Evolutionary conservation across 2,797 vertebrate species (phyloP).

Genomic region (Syngnathus rostellatus): DNA sequence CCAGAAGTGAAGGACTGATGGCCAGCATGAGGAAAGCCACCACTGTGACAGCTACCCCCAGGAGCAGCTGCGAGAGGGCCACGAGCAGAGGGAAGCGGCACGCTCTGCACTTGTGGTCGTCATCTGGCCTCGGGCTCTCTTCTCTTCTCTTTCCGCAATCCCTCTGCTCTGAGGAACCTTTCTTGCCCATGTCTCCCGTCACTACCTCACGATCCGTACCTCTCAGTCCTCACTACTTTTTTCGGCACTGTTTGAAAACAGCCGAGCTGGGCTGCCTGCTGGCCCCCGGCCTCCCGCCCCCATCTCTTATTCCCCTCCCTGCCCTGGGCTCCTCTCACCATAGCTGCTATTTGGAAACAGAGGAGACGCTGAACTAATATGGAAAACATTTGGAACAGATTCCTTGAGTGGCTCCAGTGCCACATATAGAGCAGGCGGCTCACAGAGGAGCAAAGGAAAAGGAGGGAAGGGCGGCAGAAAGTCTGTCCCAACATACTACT

Average conservation of each 20-base stretch:
- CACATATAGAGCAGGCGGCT: constrained; percentile 77
- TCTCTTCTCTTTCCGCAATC: constrained; percentile 44
- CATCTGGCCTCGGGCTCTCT: constrained; percentile 61
- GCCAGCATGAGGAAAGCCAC: constrained; percentile 89
- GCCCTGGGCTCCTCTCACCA: constrained; percentile 57
- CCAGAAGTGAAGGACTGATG: constrained; percentile 82
- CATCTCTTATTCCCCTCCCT: constrained; percentile 49
- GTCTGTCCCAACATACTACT: constrained; percentile 69
- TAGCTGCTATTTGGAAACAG: constrained; percentile 74
- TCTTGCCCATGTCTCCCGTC: constrained; percentile 51
- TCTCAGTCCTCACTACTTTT: constrained; percentile 28
- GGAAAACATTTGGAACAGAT: constrained; percentile 90
- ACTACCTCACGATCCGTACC: constrained; percentile 28
- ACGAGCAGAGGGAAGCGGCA: constrained; percentile 90
- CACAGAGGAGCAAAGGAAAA: constrained; percentile 43
- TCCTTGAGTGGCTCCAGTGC: constrained; percentile 70
- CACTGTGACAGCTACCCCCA: constrained; percentile 77
- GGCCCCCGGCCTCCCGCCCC: constrained; percentile 33
- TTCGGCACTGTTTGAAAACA: constrained; percentile 30
- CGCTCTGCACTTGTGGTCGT: constrained; percentile 74
- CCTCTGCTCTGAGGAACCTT: constrained; percentile 48
- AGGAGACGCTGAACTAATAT: constrained; percentile 91
- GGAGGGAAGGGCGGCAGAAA: constrained; percentile 44
- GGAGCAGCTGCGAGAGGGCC: constrained; percentile 84
- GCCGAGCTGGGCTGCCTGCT: constrained; percentile 29